These are phyloP conservation scores for Imbricaverruca yamaguchii DNA, from an alignment of 2,888 invertebrate genomes.

Conservation along the genomic window DNA sequence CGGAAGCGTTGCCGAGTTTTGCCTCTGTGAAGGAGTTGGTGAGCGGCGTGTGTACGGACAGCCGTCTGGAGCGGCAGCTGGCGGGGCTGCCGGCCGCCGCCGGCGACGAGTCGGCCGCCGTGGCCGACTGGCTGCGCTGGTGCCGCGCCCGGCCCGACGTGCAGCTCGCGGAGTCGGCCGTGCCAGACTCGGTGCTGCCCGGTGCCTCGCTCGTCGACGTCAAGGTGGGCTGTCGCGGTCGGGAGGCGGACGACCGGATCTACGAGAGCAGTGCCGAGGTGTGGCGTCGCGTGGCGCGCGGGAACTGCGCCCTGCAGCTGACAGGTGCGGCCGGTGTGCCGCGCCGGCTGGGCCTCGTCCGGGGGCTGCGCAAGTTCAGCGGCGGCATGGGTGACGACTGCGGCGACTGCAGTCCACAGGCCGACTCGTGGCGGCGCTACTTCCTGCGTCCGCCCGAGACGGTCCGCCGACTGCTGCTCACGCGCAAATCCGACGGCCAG, in stretches of 20 bases:
- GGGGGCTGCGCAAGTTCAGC: slow-evolving; percentile 45
- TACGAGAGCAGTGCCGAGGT: slow-evolving; percentile 26
- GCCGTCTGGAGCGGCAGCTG: too few species aligned
- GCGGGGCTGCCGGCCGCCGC: too few species aligned
- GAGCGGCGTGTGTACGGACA: too few species aligned
- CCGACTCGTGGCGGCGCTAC: slow-evolving; percentile 42
- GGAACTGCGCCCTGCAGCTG: neutral
- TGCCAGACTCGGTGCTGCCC: neutral
- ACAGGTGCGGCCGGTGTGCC: neutral
- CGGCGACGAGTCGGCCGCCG: too few species aligned
- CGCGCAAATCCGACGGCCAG: slow-evolving; percentile 44
- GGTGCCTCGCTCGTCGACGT: slow-evolving; percentile 24
- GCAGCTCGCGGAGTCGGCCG: neutral
- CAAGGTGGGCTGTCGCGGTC: slow-evolving; percentile 24
- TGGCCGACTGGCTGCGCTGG: slow-evolving; percentile 27
- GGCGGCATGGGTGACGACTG: slow-evolving; percentile 45
- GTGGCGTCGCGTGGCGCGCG: neutral
- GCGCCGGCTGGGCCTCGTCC: slow-evolving; percentile 35
- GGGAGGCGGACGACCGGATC: slow-evolving; percentile 28
- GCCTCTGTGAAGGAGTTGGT: too few species aligned
- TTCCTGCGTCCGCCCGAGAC: slow-evolving; percentile 36
- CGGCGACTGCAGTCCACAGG: slow-evolving; percentile 33
- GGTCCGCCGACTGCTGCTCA: slow-evolving; percentile 34
- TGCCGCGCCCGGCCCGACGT: slow-evolving; percentile 23
- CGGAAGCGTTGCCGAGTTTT: too few species aligned